Conservation (phyloP, 2,888 invertebrate genomes). For the Agrenia bidenticulata region DNA sequence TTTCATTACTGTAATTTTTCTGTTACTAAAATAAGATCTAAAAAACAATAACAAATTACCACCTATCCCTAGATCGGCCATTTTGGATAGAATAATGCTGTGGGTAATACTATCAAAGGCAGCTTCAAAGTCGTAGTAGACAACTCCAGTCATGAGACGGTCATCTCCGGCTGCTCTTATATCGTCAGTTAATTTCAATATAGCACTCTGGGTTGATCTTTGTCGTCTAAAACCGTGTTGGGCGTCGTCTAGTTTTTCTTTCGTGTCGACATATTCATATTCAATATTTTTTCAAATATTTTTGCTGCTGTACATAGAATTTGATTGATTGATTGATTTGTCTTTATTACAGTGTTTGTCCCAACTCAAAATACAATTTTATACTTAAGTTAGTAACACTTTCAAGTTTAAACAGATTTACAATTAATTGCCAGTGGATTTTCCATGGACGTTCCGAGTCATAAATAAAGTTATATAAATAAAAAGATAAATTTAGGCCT, state of each 20-base stretch:
- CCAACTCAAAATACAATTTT: too few species aligned
- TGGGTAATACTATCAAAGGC: slow-evolving; percentile 24
- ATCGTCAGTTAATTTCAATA: slow-evolving; percentile 13
- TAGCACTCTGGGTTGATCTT: slow-evolving; percentile 23
- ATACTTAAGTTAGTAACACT: too few species aligned
- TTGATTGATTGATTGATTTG: too few species aligned
- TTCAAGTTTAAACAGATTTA: too few species aligned
- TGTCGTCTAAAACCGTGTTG: slow-evolving; percentile 19
- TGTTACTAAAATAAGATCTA: slow-evolving; percentile 16
- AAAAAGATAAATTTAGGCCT: too few species aligned
- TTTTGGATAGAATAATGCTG: neutral
- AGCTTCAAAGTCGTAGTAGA: slow-evolving; percentile 16
- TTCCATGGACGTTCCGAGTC: too few species aligned
- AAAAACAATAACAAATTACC: neutral
- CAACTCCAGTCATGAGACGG: neutral
- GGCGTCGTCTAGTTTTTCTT: neutral
- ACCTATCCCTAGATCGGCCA: neutral
- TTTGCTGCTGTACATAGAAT: slow-evolving; percentile 1
- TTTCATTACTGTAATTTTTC: slow-evolving; percentile 17
- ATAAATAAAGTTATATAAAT: too few species aligned
- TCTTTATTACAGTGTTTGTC: too few species aligned
- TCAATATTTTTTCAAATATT: slow-evolving; percentile 14
- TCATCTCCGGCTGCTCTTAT: slow-evolving; percentile 13
- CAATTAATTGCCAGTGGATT: too few species aligned
- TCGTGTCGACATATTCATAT: slow-evolving; percentile 2